A percentile compares a stretch with the other conserved stretches of the same genome.
Conservation (phyloP, 2,797 vertebrate genomes). For the Onychomys leucogaster region DNA sequence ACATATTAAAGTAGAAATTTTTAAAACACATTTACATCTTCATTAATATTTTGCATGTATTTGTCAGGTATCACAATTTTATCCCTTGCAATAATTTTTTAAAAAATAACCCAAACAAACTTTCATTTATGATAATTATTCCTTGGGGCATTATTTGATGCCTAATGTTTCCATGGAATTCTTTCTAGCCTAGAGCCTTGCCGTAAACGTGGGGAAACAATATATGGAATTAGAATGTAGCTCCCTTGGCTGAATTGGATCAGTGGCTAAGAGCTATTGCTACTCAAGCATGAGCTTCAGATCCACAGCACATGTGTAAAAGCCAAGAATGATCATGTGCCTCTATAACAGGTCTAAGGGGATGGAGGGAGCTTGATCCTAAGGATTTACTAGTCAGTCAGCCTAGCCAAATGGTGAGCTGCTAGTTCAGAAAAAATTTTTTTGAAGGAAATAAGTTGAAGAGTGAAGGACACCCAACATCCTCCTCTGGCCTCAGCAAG, state of each 20-base stretch:
- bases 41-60: constrained; percentile 43
- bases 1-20: constrained; percentile 22
- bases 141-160: background rate
- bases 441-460: background rate
- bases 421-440: background rate
- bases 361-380: background rate
- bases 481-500: background rate
- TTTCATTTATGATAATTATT: background rate
- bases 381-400: background rate
- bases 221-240: background rate
- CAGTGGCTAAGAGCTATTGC: background rate
- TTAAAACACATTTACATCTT: constrained; percentile 26
- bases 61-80: constrained; percentile 21
- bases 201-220: background rate
- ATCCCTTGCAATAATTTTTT: background rate
- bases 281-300: background rate
- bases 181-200: constrained; percentile 16
- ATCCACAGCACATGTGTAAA: background rate
- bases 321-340: background rate
- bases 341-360: background rate
- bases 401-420: background rate
- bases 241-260: background rate
- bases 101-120: constrained; percentile 43
- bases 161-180: background rate
- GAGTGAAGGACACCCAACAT: background rate